These are phyloP conservation scores for Dolichotis patagonum DNA, from an alignment of 2,113 vertebrate species.

Conservation along the genomic window DNA sequence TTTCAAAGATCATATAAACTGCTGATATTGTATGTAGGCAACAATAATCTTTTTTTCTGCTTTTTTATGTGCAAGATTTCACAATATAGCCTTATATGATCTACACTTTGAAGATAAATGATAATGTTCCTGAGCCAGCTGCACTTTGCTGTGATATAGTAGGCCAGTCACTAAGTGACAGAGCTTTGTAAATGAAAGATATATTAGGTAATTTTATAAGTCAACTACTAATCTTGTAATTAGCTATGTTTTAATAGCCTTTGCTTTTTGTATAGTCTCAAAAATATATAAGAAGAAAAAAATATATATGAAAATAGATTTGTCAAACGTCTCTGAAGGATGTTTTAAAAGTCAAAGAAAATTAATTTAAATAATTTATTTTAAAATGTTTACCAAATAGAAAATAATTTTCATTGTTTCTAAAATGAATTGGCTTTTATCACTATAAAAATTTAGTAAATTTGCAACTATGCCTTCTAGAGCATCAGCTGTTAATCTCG, in stretches of 20 bases:
- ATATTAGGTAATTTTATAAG: neutral
- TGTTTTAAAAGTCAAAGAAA: neutral
- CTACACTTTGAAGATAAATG: neutral
- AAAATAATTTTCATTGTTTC: neutral
- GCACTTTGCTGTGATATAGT: neutral
- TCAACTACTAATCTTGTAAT: neutral
- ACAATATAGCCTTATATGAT: neutral
- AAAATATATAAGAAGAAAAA: neutral
- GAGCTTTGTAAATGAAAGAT: neutral
- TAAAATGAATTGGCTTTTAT: neutral
- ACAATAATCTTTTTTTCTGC: neutral
- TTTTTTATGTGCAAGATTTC: neutral
- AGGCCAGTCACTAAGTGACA: neutral
- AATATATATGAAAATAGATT: neutral
- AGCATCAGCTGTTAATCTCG: slow-evolving; percentile 29
- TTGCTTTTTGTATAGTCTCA: neutral
- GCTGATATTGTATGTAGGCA: neutral
- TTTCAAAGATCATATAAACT: neutral
- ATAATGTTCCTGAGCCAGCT: neutral
- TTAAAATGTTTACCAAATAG: neutral
- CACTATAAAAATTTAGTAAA: slow-evolving; percentile 39
- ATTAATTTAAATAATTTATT: neutral
- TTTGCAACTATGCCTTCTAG: neutral
- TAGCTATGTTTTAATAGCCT: neutral
- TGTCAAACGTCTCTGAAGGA: neutral